Base-by-base conservation (phyloP, 2,113 vertebrate species). In the Rhinolophus ferrumequinum region DNA sequence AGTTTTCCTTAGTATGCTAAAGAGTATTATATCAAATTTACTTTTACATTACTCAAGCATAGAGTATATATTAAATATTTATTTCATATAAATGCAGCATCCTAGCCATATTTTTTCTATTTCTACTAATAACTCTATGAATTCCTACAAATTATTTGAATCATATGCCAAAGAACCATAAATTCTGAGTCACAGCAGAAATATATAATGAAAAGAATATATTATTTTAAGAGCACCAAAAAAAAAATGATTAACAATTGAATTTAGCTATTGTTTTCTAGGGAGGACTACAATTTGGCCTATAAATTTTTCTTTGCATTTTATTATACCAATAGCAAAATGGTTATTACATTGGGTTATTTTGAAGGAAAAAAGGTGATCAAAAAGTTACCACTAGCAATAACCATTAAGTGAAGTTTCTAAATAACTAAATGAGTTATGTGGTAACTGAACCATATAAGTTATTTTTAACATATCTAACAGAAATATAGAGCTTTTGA, bases 111-210 rank as follows among this genome's bases (percentile, higher is more conserved):
- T 54, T 87, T 47, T 94, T 88, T 94, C 33, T 94, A 76, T 90
- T 73, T 93, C 21, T 87, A 84, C 64, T 85, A 82, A 73, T 64
- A 83, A 90, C 30, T 73, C 72, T 24, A 75, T 33, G 38, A 95
- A 95, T 80, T 87, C 8, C 56, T 81, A 6, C 9, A 91, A 62
- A 22, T 33, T 93, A 94, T 89, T 89, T 96, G 67, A 95, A 87
- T 92, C 62, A 73, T 50, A 80, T 83, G 62, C 86, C 26, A 69
- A 12, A 70, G 14, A 94, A n/a, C 19, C 62, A 93, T 58, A 94
- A 92, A 69, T 41, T 72, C 47, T 47, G 9, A 76, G 44, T 89
- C 44, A 41, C 6, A 95, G 50, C 8, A 79, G 13, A 95, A 83
- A 72, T 76, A 64, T 8, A 88, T 75, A n/a, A 90, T 89, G 24